Percentiles rank a stretch among this genome's conserved stretches.
Evolutionary conservation across 2,113 vertebrate genomes (phyloP).

Genomic region (Mustelus asterias): DNA sequence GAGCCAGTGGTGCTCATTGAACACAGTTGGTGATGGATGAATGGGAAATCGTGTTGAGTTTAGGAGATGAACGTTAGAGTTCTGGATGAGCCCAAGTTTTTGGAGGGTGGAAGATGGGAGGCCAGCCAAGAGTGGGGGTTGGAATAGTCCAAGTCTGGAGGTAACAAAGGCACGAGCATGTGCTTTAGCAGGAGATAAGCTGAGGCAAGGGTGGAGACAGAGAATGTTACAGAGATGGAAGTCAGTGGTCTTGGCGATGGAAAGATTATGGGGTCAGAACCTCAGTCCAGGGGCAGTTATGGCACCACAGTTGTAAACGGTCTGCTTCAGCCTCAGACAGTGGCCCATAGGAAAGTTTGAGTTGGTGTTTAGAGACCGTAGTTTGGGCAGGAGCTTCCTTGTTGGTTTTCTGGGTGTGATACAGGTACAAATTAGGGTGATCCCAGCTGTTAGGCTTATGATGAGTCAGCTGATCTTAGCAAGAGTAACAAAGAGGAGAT

Average conservation of each 20-base stretch:
- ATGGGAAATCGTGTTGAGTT: too few species aligned
- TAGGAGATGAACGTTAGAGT: background rate
- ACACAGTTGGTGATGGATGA: background rate
- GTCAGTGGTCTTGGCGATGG: background rate
- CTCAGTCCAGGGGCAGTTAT: background rate
- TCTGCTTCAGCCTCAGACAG: background rate
- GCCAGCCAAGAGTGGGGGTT: background rate
- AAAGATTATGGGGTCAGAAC: background rate
- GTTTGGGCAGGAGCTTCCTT: background rate
- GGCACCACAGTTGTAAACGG: background rate
- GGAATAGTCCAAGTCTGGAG: background rate
- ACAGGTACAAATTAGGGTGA: background rate
- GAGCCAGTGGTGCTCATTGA: background rate
- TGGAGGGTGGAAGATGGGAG: background rate
- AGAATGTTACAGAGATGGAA: background rate
- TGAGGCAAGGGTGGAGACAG: background rate
- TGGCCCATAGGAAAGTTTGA: background rate
- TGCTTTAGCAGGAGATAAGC: background rate
- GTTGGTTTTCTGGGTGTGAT: background rate
- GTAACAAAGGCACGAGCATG: background rate
- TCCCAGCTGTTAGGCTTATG: background rate
- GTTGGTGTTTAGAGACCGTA: background rate
- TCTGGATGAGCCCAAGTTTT: background rate
- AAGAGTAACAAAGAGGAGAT: background rate
- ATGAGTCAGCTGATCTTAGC: background rate